These are phyloP conservation scores for Nomada hirtipes DNA, from an alignment of 2,888 invertebrate species.

Conservation along the genomic window DNA sequence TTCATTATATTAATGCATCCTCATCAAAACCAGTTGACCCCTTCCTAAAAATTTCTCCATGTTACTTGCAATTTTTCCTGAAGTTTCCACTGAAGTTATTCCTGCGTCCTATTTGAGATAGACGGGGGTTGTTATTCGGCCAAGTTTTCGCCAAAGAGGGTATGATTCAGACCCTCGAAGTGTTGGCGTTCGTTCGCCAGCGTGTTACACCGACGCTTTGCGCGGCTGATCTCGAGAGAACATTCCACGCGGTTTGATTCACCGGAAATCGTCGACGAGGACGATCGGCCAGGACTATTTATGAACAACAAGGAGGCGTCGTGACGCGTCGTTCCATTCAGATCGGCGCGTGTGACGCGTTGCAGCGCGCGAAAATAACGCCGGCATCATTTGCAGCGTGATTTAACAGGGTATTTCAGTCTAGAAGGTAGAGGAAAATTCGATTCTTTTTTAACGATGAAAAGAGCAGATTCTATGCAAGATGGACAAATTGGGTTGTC, in stretches of 20 bases:
- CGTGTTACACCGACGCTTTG: not conserved
- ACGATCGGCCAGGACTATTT: constrained; percentile 59
- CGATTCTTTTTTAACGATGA: no score
- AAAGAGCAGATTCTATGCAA: no score
- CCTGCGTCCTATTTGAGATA: not conserved
- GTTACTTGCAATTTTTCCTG: not conserved
- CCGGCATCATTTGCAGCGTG: constrained; percentile 56
- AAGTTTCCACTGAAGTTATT: not conserved
- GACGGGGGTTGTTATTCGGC: constrained; percentile 2
- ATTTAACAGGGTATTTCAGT: constrained; percentile 32
- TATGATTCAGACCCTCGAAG: constrained; percentile 36
- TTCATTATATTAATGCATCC: no score
- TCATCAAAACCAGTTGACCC: no score
- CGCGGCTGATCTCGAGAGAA: constrained; percentile 9
- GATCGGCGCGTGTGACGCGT: constrained; percentile 56
- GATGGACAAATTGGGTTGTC: no score
- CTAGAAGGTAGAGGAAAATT: no score
- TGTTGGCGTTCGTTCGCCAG: constrained; percentile 6
- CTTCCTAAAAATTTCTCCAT: no score
- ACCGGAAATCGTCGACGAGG: constrained; percentile 49
- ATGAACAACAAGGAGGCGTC: constrained; percentile 70
- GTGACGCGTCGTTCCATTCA: constrained; percentile 66
- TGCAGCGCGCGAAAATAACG: constrained; percentile 65
- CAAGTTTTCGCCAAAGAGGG: not conserved
- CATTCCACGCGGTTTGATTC: constrained; percentile 61